Evolutionary conservation across 2,113 vertebrate genomes (phyloP).

Genomic region (Cyphomyrus discorhynchus): DNA sequence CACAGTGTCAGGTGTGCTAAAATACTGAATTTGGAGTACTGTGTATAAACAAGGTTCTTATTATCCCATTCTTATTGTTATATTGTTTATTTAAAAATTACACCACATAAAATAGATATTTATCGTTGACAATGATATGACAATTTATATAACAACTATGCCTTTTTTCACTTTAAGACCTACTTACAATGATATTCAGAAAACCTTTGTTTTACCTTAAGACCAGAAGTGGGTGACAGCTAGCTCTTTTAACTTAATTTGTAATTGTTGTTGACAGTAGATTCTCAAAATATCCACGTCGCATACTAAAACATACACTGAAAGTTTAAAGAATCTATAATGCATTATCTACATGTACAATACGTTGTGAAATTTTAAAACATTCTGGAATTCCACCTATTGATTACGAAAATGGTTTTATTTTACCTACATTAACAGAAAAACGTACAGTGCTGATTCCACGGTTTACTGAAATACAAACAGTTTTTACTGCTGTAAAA

Average conservation of each 20-base stretch:
- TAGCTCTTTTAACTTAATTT: neutral
- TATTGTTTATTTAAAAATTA: neutral
- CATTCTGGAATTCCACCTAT: neutral
- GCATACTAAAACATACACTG: neutral
- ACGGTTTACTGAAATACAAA: neutral
- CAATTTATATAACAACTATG: neutral
- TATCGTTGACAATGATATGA: neutral
- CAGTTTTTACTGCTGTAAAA: neutral
- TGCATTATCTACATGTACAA: neutral
- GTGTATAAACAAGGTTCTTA: neutral
- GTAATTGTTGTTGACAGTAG: neutral
- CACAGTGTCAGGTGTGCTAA: neutral
- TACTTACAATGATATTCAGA: neutral
- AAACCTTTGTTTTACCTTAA: neutral
- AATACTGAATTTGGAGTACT: neutral
- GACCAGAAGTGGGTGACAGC: neutral
- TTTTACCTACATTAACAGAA: neutral
- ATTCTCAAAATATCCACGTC: neutral
- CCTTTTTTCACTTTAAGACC: neutral
- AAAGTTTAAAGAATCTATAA: neutral
- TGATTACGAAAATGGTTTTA: neutral
- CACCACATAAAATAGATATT: neutral
- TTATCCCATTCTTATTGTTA: neutral
- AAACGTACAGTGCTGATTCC: neutral
- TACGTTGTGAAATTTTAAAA: neutral